phyloP scores from a whole-genome alignment of 2,888 invertebrate species.

The Boloria euphrosyne region DNA sequence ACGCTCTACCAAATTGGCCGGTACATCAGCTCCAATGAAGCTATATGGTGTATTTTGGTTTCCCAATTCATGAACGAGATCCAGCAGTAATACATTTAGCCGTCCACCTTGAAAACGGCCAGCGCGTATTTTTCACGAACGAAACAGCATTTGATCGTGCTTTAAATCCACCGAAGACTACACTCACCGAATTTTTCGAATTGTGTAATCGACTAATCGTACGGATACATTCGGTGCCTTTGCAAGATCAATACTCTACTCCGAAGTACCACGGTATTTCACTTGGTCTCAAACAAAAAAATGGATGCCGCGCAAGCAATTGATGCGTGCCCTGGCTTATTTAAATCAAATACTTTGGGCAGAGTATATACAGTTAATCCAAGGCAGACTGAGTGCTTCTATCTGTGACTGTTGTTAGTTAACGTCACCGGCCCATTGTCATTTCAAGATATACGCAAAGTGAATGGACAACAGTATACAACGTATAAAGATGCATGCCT shows the following conservation, averaged over 20 bases:
- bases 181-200: conserved; percentile 44
- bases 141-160: conserved; percentile 41
- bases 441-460: no score
- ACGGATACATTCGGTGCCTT: conserved; percentile 36
- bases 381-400: no score
- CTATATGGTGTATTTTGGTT: conserved; percentile 6
- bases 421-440: no score
- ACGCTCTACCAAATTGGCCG: conserved; percentile 1
- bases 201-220: conserved; percentile 38
- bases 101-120: conserved; percentile 34
- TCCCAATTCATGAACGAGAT: conserved; percentile 2
- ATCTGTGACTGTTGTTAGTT: no score
- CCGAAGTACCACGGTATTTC: conserved; percentile 37
- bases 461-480: no score
- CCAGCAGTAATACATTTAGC: conserved; percentile 19
- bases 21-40: conserved; percentile 4
- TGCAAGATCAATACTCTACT: conserved; percentile 32
- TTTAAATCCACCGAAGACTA: conserved; percentile 45
- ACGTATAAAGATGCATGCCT: no score
- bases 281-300: conserved; percentile 36
- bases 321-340: conserved; percentile 37
- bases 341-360: no score
- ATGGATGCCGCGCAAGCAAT: conserved; percentile 40
- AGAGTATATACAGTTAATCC: no score
- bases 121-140: conserved; percentile 41